A percentile compares a stretch with the other conserved stretches of the same genome.
These are phyloP conservation scores for Neosalanx taihuensis DNA, from an alignment of 2,797 vertebrate genomes.

Conservation along the genomic window DNA sequence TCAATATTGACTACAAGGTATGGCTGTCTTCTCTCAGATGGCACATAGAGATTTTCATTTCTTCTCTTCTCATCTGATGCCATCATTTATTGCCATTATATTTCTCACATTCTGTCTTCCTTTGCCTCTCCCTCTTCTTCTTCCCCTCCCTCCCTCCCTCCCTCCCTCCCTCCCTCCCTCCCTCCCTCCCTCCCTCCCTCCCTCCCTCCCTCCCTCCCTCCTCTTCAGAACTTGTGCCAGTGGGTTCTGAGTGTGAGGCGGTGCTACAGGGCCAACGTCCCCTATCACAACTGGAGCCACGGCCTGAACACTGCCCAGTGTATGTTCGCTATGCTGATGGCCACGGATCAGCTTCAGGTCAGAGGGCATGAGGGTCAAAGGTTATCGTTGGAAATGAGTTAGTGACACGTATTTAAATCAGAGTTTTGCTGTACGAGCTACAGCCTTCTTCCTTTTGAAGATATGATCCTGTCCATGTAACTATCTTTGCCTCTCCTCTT, in stretches of 20 bases:
- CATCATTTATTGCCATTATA: background rate
- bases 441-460: no score
- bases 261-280: conserved; percentile 84
- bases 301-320: conserved; percentile 86
- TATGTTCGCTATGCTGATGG: conserved; percentile 87
- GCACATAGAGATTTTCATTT: background rate
- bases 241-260: conserved; percentile 89
- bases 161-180: no score
- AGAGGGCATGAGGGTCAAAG: no score
- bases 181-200: no score
- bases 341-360: conserved; percentile 71
- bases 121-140: background rate
- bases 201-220: background rate
- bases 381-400: no score
- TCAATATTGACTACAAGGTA: conserved; percentile 88
- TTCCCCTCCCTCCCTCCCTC: no score
- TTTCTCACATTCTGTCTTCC: background rate
- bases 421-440: no score
- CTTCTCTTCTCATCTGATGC: background rate
- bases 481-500: background rate
- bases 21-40: background rate
- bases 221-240: conserved; percentile 78
- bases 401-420: no score
- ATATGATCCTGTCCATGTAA: no score
- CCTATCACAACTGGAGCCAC: conserved; percentile 91